A percentile compares a stretch with the other conserved stretches of the same genome.
Evolutionary conservation across 37 sponge, comb jelly and placozoan genomes (phyloP).

Genomic region (Bolinopsis microptera): DNA sequence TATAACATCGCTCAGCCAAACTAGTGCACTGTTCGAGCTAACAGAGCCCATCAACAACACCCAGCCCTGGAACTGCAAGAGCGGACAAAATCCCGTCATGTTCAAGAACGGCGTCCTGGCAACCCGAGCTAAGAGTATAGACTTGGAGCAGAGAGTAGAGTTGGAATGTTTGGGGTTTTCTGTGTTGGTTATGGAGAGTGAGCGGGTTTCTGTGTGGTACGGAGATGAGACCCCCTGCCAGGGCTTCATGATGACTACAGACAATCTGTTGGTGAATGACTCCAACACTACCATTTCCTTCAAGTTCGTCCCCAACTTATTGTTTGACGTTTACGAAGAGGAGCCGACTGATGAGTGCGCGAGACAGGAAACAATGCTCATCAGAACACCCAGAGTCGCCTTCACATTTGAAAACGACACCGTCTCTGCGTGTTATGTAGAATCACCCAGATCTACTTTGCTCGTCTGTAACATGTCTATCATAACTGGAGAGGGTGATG

Average conservation of each 20-base stretch:
- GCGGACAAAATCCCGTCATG: slow-evolving; percentile 6
- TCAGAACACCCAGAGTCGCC: neutral
- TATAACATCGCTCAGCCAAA: neutral
- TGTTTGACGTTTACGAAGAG: slow-evolving; percentile 23
- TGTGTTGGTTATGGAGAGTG: neutral
- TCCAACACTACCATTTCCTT: neutral
- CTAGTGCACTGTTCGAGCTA: slow-evolving; percentile 4
- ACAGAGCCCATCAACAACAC: neutral
- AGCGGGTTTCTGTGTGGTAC: neutral
- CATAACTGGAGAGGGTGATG: neutral
- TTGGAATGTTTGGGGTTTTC: neutral
- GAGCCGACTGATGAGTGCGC: neutral
- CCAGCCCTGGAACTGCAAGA: slow-evolving; percentile 11
- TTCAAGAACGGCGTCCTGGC: neutral
- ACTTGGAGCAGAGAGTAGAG: slow-evolving; percentile 17
- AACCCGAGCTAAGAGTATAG: slow-evolving; percentile 42
- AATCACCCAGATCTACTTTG: neutral
- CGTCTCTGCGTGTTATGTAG: slow-evolving; percentile 4
- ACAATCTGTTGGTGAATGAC: neutral
- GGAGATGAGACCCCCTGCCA: slow-evolving; percentile 15
- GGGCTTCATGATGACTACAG: slow-evolving; percentile 13
- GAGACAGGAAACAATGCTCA: neutral
- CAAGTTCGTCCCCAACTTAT: neutral
- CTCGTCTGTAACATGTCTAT: slow-evolving; percentile 54
- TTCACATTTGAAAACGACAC: slow-evolving; percentile 32